A percentile compares a stretch with the other conserved stretches of the same genome.
Conservation (phyloP, 2,113 vertebrate genomes). For the Lophochroa leadbeateri region DNA sequence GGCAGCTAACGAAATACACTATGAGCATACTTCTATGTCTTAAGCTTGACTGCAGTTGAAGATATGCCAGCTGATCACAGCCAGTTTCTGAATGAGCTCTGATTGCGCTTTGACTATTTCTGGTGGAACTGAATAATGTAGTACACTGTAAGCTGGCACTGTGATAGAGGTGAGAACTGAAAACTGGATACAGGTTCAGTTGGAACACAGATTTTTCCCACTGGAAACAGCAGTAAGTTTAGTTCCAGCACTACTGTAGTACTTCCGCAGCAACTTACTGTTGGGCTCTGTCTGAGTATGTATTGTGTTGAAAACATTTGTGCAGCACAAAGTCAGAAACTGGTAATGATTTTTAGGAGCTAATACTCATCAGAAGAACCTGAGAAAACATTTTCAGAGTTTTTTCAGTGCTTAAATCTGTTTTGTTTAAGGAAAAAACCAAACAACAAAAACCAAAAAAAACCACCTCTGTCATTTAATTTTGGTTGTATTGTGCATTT, state of each 20-base stretch:
- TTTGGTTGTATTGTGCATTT: not conserved
- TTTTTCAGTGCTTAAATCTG: not conserved
- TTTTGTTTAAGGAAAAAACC: not conserved
- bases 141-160: not conserved
- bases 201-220: not conserved
- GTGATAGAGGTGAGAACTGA: not conserved
- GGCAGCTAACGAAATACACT: not conserved
- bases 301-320: not conserved
- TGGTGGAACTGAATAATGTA: not conserved
- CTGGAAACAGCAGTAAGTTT: not conserved
- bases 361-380: not conserved
- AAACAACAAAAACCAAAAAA: too few relatives aligned
- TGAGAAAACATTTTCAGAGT: not conserved
- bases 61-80: not conserved
- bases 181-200: not conserved
- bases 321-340: not conserved
- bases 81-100: not conserved
- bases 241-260: not conserved
- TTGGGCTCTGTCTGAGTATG: not conserved
- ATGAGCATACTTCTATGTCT: rapidly evolving
- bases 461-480: not conserved
- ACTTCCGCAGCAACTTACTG: not conserved
- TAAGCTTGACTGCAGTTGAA: not conserved
- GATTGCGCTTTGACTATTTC: not conserved
- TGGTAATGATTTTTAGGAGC: not conserved